phyloP scores from a whole-genome alignment of 2,797 vertebrate species.

The Erethizon dorsatum region DNA sequence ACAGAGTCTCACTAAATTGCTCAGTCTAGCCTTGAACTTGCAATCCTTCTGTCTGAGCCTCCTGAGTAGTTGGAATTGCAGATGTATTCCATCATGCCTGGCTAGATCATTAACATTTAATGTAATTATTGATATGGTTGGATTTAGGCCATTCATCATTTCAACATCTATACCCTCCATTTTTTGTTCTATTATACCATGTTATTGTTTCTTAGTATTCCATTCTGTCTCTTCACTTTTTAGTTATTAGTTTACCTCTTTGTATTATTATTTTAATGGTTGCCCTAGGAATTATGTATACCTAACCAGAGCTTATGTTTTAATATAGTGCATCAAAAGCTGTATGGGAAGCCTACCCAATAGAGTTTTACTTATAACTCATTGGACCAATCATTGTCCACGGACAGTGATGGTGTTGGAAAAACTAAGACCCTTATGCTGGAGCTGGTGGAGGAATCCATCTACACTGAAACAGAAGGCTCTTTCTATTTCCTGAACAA shows the following conservation, averaged over 20 bases:
- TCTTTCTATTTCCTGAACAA: neutral
- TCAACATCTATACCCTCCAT: neutral
- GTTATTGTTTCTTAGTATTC: neutral
- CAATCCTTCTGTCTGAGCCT: neutral
- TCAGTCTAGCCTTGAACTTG: neutral
- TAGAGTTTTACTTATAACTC: neutral
- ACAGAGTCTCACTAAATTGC: neutral
- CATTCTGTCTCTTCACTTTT: slow-evolving; percentile 27
- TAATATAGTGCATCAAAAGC: neutral
- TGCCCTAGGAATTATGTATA: slow-evolving; percentile 4
- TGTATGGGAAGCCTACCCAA: neutral
- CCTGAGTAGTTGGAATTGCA: neutral
- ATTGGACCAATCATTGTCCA: neutral
- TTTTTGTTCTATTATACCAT: slow-evolving; percentile 5
- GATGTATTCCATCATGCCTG: neutral
- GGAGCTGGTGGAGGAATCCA: neutral
- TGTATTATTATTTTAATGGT: neutral
- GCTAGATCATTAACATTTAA: neutral
- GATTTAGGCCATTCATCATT: neutral
- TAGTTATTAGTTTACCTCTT: neutral
- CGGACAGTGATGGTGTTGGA: neutral
- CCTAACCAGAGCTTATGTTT: slow-evolving; percentile 15
- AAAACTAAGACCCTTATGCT: slow-evolving; percentile 24
- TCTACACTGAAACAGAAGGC: neutral
- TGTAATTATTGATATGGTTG: neutral